Base-by-base conservation (phyloP, 2,888 invertebrate genomes). In the Lepidocyrtoides sp. region DNA sequence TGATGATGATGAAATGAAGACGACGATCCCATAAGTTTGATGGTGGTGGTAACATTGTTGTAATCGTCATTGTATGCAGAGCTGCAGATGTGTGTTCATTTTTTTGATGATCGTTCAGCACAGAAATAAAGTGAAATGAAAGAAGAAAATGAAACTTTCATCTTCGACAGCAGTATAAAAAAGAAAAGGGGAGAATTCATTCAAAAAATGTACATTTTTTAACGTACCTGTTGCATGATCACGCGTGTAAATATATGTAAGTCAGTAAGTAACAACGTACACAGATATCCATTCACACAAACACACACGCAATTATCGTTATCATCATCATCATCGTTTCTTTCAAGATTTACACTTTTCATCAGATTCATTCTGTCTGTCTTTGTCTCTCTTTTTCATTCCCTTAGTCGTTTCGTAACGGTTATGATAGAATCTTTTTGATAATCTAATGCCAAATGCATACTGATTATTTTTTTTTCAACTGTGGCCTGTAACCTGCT, bases 111-210 rank as follows among this genome's bases (percentile, higher is more conserved):
- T 63, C 60, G 26, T 26, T 60, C 23, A 60, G 20, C 20, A 20
- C 23, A 7, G 23, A 60, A 44, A 60, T 60, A 32, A 26, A 63
- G 14, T 63, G 63, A 63, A 63, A 29, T 54, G 29, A 63, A 60
- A 14, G 63, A 69, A n/a, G 29, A 63, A 48, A 57, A 63, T 69
- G 81, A 81, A 88, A 88, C 88, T 88, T 88, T 88, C 88, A 81
- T 88, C 87, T 87, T 81, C 77, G 7, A 0, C 63, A 63, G 0
- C 63, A 63, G 10, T 10, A 29, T 12, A 63, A 54, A 26, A 44
- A 85, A 79, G 32, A 66, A 63, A 84, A 84, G 29, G 77, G 20
- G 86, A 86, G 60, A 86, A 57, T 86, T 86, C 75, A 86, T 77
- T 75, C 75, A 86, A 72, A 84, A 72, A 48, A 83, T n/a, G 14